These are phyloP conservation scores for Labeo calbasu DNA, from an alignment of 2,797 vertebrate genomes.

Conservation along the genomic window DNA sequence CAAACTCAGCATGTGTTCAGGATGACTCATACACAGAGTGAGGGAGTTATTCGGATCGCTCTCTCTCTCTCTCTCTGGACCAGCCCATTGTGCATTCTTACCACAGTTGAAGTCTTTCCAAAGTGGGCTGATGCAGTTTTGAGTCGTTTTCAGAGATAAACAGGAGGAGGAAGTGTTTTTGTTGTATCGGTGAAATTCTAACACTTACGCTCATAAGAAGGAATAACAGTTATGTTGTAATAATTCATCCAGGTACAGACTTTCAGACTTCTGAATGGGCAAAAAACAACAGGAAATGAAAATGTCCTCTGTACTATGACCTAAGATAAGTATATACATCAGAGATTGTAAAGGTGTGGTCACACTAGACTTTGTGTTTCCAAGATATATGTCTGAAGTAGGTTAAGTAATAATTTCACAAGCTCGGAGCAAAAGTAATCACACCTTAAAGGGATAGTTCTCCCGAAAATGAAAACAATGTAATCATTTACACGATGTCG, in stretches of 20 bases:
- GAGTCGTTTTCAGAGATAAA: conserved; percentile 29
- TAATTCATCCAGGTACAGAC: neutral
- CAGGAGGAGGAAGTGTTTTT: conserved; percentile 19
- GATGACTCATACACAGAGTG: conserved; percentile 53
- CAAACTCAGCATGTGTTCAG: conserved; percentile 58
- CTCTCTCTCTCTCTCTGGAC: conserved; percentile 36
- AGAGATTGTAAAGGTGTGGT: conserved; percentile 4
- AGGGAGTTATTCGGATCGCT: conserved; percentile 46
- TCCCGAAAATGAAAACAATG: neutral
- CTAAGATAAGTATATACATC: neutral
- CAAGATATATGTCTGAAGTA: neutral
- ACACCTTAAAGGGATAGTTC: neutral
- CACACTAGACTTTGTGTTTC: neutral
- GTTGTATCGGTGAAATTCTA: conserved; percentile 11
- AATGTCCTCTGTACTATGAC: conserved; percentile 12
- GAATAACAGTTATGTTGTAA: neutral
- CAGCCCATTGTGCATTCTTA: conserved; percentile 37
- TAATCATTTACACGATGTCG: neutral
- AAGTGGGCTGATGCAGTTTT: conserved; percentile 38
- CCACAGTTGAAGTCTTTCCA: conserved; percentile 29
- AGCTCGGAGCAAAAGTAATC: neutral
- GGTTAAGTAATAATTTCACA: neutral
- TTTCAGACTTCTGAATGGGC: neutral
- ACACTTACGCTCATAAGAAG: neutral
- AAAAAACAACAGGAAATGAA: conserved; percentile 10